Percentiles rank a stretch among this genome's conserved stretches.
These are phyloP conservation scores for Dryomyza anilis DNA, from an alignment of 2,888 invertebrate species.

Conservation along the genomic window DNA sequence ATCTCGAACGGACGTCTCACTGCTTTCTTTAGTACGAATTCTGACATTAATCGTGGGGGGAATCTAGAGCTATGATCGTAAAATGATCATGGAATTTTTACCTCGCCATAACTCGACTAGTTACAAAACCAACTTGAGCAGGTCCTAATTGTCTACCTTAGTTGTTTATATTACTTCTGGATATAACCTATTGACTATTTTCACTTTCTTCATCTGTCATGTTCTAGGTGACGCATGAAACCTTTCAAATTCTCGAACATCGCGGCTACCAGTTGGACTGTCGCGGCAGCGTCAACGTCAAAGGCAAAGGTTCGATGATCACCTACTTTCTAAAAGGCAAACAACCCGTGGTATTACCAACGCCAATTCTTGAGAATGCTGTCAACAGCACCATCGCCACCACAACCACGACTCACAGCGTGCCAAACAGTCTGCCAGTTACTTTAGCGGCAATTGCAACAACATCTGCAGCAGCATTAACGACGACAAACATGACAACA, in stretches of 20 bases:
- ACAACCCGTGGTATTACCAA: conserved; percentile 29
- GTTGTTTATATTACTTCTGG: neutral
- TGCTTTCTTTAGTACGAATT: too few relatives aligned
- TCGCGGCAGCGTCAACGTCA: conserved; percentile 87
- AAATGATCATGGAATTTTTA: too few relatives aligned
- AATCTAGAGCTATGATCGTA: too few relatives aligned
- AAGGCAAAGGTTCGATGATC: conserved; percentile 94
- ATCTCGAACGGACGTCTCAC: too few relatives aligned
- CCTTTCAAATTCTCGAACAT: conserved; percentile 76
- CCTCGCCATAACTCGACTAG: too few relatives aligned
- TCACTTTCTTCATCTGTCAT: neutral
- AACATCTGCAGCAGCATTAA: neutral
- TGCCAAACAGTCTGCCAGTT: neutral
- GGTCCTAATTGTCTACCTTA: neutral
- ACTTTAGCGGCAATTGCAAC: conserved; percentile 4
- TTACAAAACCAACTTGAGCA: neutral
- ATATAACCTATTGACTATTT: neutral
- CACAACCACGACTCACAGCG: neutral
- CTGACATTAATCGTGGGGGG: too few relatives aligned
- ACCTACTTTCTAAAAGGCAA: conserved; percentile 73
- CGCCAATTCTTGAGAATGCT: too few relatives aligned
- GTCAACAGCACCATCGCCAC: too few relatives aligned
- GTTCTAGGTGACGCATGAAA: conserved; percentile 84
- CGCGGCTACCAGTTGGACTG: conserved; percentile 83
- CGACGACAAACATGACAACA: neutral